Evolutionary conservation across 1,140 invertebrate species (phyloP), one percentile per base, ranked within the genome.

Genomic region (Formica selysi): DNA sequence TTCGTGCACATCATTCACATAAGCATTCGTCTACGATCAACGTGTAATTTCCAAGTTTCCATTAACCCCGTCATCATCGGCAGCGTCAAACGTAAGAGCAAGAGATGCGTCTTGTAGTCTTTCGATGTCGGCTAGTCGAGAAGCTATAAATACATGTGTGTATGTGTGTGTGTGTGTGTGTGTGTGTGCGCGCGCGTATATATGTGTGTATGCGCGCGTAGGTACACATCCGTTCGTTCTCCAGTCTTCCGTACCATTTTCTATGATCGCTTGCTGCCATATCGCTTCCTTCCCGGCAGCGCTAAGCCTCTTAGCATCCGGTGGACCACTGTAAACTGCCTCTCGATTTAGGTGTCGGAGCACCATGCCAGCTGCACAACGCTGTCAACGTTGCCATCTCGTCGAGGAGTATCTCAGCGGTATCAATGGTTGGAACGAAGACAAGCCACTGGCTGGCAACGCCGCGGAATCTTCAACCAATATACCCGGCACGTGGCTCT

Each of bases 121-220:
- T n/a, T 13, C 8, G 54, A 65, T 36, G 38, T 19, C 36, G 86
- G 38, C 86, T 88, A 76, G 79, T 84, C 36, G 44, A 76, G 74
- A 85, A 76, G 71, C 79, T 88, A 88, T 87, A 88, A 87, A 88
- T 88, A 88, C 73, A 59, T 44, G 41, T 62, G 70, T n/a, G 38
- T 74, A 36, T 54, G 26, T 22, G 13, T 29, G 22, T 26, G 19
- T 57, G 19, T 22, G 22, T 11, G 3, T 22, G 13, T n/a, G n/a
- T 22, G 6, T 51, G 1, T 51, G 3, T 6, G 6, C 8, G 54
- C 8, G 13, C 7, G n/a, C 22, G 6, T 51, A 4, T 51, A 4
- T 6, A 19, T 6, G 54, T 22, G 8, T 71, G 70, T 68, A 70
- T 22, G 57, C 26, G 76, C 36, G 26, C 5, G 3, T 78, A 64